A percentile compares a stretch with the other conserved stretches of the same genome.
These are phyloP conservation scores for Mythimna ferrago DNA, from an alignment of 2,888 invertebrate species.

Conservation along the genomic window DNA sequence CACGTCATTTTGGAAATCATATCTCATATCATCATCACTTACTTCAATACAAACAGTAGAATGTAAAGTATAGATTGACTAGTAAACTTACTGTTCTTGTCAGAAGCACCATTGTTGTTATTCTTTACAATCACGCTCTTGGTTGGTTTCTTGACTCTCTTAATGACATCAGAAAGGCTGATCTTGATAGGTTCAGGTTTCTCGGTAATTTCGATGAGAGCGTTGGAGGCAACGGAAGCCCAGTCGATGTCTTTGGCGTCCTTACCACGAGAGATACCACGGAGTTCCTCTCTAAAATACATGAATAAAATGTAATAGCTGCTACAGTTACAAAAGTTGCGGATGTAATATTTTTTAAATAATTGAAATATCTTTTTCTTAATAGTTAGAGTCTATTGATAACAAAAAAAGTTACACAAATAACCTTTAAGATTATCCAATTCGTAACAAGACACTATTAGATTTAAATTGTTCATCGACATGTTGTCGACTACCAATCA, in stretches of 20 bases:
- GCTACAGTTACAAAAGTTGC: no score
- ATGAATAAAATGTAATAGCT: not conserved
- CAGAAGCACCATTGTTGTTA: conserved; percentile 83
- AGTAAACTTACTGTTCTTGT: conserved; percentile 92
- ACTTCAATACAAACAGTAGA: not conserved
- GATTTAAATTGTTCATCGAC: no score
- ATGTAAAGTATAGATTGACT: not conserved
- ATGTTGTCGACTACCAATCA: no score
- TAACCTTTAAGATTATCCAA: no score
- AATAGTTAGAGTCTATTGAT: no score
- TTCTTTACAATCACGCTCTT: conserved; percentile 91
- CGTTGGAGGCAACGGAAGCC: conserved; percentile 94
- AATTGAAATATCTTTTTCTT: no score
- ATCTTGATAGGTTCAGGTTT: conserved; percentile 95
- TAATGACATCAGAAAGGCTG: conserved; percentile 93
- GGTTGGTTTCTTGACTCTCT: conserved; percentile 92
- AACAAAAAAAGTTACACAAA: no score
- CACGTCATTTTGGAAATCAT: no score
- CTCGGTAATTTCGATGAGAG: conserved; percentile 90
- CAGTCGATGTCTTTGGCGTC: conserved; percentile 97
- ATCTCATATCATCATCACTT: no score
- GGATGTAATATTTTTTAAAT: no score
- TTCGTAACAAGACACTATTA: no score
- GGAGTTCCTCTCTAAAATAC: conserved; percentile 93
- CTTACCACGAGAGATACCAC: conserved; percentile 95